phyloP scores from a whole-genome alignment of 2,797 vertebrate genomes.

The Eurystomus glaucurus region DNA sequence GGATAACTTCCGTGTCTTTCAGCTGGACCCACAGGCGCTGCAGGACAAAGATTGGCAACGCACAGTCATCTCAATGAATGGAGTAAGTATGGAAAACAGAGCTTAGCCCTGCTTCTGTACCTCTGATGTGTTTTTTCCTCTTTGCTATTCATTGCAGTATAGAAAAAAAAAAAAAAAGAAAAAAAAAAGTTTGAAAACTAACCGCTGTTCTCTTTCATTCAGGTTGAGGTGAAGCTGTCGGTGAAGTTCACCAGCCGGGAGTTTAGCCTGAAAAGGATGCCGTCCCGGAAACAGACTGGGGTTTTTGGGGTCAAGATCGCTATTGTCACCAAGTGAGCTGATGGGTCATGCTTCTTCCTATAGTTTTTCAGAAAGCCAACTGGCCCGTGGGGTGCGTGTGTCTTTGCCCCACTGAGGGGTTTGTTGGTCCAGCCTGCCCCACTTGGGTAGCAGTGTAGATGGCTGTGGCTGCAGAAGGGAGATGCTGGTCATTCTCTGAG shows the following conservation, averaged over 20 bases:
- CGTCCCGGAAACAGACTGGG: constrained; percentile 93
- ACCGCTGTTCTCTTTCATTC: constrained; percentile 10
- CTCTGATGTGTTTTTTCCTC: background rate
- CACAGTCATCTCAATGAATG: constrained; percentile 91
- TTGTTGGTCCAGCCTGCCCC: background rate
- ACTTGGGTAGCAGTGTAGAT: no score
- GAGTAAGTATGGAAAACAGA: constrained; percentile 83
- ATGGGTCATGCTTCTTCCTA: rapidly evolving
- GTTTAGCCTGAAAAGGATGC: constrained; percentile 95
- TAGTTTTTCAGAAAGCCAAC: background rate
- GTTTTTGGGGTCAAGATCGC: constrained; percentile 96
- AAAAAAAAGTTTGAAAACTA: background rate
- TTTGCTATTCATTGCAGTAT: background rate
- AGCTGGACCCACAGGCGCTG: constrained; percentile 91
- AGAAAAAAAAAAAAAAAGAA: background rate
- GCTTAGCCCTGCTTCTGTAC: background rate
- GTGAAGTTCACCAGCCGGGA: constrained; percentile 95
- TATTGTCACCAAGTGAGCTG: constrained; percentile 93
- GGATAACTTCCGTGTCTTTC: constrained; percentile 47
- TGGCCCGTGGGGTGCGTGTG: background rate
- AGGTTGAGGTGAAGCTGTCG: constrained; percentile 95
- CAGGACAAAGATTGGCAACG: constrained; percentile 96
- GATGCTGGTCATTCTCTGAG: background rate
- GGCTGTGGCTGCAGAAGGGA: background rate
- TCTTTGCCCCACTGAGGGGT: background rate